phyloP scores from a whole-genome alignment of 2,797 vertebrate genomes.

The Pipistrellus kuhlii region DNA sequence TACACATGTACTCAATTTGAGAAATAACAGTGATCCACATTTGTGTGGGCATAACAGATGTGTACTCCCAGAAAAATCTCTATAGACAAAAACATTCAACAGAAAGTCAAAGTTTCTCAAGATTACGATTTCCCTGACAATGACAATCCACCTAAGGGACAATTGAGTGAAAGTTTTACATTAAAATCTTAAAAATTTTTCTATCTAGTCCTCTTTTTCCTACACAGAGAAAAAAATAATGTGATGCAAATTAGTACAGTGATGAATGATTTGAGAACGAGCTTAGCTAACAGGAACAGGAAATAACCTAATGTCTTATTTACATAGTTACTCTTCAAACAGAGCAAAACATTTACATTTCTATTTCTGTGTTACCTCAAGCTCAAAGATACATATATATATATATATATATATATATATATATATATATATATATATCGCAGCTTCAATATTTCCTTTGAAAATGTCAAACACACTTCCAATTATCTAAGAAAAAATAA shows the following conservation, averaged over 20 bases:
- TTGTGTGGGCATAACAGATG: not conserved
- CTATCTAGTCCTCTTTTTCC: not conserved
- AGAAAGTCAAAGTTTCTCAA: conserved; percentile 52
- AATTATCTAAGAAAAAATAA: conserved; percentile 1
- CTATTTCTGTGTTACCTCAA: not conserved
- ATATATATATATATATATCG: not conserved
- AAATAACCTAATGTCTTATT: conserved; percentile 23
- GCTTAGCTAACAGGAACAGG: not conserved
- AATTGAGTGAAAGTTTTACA: conserved; percentile 14
- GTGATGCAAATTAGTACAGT: not conserved
- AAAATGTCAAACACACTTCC: conserved; percentile 32
- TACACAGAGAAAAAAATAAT: conserved; percentile 6
- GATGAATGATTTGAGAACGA: conserved; percentile 17
- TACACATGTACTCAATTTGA: conserved; percentile 56
- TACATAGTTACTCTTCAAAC: conserved; percentile 14
- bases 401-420: not conserved
- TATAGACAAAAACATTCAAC: not conserved
- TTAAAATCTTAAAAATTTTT: conserved; percentile 13
- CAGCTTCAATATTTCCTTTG: not conserved
- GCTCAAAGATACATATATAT: not conserved
- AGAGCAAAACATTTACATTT: conserved; percentile 12
- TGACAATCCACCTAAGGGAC: not conserved
- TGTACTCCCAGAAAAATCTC: not conserved
- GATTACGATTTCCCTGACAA: not conserved
- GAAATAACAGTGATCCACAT: conserved; percentile 54